Evolutionary conservation across 2,797 vertebrate species (phyloP).

Genomic region (Spinibarbus caldwelli): DNA sequence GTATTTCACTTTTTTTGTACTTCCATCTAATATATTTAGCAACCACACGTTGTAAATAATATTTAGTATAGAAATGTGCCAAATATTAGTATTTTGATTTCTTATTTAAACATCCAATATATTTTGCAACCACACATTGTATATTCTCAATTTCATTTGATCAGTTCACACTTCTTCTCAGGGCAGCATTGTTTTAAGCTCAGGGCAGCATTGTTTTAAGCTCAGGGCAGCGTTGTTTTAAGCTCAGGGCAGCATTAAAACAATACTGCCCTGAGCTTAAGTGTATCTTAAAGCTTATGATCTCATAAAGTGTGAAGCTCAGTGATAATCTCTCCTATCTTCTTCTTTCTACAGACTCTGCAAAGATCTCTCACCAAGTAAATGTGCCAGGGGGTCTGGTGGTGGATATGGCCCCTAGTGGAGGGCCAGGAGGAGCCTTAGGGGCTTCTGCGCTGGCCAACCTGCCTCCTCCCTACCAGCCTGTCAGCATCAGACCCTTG

Average conservation of each 20-base stretch:
- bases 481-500: slow-evolving; percentile 88
- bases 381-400: slow-evolving; percentile 73
- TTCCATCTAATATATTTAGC: no score
- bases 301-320: background rate
- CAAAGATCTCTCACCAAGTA: slow-evolving; percentile 85
- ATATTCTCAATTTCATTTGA: background rate
- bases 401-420: slow-evolving; percentile 82
- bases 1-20: background rate
- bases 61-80: no score
- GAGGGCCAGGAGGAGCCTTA: slow-evolving; percentile 75
- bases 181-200: no score
- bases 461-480: slow-evolving; percentile 92
- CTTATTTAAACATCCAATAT: background rate
- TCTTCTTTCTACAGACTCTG: slow-evolving; percentile 79
- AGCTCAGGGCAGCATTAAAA: no score
- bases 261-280: background rate
- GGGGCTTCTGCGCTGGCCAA: slow-evolving; percentile 73
- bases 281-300: background rate
- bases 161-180: background rate
- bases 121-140: background rate
- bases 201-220: no score
- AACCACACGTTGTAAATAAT: no score
- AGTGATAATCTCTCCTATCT: background rate
- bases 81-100: background rate
- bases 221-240: no score